phyloP scores from a whole-genome alignment of 2,113 vertebrate genomes.

The Neotragus pygmaeus region DNA sequence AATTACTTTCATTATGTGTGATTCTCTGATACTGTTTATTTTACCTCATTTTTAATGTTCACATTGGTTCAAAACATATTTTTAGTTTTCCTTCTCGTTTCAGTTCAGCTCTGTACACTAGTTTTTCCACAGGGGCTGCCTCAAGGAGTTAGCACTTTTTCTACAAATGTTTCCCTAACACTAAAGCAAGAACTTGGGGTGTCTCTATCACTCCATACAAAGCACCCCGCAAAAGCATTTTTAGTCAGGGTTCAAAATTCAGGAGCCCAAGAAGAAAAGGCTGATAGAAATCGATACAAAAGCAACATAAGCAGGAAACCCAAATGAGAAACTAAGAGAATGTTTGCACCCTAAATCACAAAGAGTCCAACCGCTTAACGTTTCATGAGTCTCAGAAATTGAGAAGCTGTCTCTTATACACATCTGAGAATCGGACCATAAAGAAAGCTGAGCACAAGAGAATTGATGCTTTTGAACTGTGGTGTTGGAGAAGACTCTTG shows the following conservation, averaged over 20 bases:
- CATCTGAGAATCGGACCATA: not conserved
- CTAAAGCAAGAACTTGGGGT: not conserved
- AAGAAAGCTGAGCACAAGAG: not conserved
- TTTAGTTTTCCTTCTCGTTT: slow-evolving; percentile 21
- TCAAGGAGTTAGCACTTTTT: not conserved
- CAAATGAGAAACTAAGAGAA: slow-evolving; percentile 5
- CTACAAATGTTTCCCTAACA: not conserved
- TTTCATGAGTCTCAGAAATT: not conserved
- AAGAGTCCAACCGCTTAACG: not conserved
- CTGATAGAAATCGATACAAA: not conserved
- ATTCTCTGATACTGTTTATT: not conserved
- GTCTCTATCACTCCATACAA: not conserved
- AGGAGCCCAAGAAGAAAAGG: not conserved
- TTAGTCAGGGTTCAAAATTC: not conserved
- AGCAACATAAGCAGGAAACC: not conserved
- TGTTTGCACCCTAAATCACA: not conserved
- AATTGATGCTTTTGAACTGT: not conserved
- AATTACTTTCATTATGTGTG: slow-evolving; percentile 7
- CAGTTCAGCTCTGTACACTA: not conserved
- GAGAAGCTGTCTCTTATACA: no score
- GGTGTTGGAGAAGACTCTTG: not conserved
- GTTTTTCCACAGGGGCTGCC: not conserved
- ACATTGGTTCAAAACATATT: not conserved
- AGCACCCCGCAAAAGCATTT: not conserved
- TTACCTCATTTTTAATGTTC: not conserved